Evolutionary conservation across 2,113 vertebrate species (phyloP).

Genomic region (Ctenodactylus gundi): DNA sequence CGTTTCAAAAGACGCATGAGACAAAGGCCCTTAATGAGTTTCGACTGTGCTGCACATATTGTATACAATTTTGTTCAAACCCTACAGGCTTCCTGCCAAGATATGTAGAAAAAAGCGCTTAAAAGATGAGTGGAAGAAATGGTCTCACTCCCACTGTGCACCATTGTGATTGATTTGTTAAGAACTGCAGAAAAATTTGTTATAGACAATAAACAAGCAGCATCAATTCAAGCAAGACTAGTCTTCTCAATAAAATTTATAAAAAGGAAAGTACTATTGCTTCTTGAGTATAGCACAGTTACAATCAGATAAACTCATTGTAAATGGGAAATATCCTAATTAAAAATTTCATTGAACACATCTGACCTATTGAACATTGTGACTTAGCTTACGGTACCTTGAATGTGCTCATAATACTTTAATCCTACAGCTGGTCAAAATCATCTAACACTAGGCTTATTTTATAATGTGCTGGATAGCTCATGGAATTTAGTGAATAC

Average conservation of each 20-base stretch:
- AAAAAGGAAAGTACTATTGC: neutral
- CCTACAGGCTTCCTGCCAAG: conserved; percentile 83
- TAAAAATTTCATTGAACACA: neutral
- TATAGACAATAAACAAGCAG: conserved; percentile 69
- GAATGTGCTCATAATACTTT: neutral
- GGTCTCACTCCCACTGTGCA: conserved; percentile 56
- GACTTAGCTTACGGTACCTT: neutral
- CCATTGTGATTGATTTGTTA: conserved; percentile 77
- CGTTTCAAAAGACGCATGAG: conserved; percentile 77
- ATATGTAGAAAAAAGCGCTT: conserved; percentile 76
- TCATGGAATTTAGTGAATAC: neutral
- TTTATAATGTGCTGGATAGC: neutral
- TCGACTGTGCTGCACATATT: conserved; percentile 78
- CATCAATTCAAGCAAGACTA: conserved; percentile 66
- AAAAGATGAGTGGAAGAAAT: conserved; percentile 60
- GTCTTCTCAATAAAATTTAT: neutral
- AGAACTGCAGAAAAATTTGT: conserved; percentile 65
- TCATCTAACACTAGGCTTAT: neutral
- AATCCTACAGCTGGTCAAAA: neutral
- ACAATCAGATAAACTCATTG: neutral
- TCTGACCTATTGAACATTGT: neutral
- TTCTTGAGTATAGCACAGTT: neutral
- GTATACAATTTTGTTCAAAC: conserved; percentile 80
- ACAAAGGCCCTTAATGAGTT: conserved; percentile 84
- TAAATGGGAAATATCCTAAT: neutral